Evolutionary conservation across 2,888 invertebrate species (phyloP).

Genomic region (Diploptera punctata): DNA sequence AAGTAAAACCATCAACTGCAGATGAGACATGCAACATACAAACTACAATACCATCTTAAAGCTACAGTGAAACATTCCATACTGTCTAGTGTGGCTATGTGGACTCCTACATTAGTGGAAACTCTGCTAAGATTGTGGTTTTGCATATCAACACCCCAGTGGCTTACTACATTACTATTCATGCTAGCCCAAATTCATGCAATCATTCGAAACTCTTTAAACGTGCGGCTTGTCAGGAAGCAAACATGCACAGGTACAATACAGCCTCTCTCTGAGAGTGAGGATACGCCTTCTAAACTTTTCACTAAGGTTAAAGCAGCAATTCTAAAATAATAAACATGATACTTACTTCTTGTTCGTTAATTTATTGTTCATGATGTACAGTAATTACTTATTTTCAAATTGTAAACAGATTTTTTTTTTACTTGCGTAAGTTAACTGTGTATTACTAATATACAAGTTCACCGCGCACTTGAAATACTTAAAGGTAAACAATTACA

Average conservation of each 20-base stretch:
- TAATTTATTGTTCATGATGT: slow-evolving; percentile 27
- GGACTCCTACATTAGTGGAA: slow-evolving; percentile 50
- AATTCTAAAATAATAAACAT: background rate
- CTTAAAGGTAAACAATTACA: too few relatives aligned
- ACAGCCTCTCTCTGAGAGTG: background rate
- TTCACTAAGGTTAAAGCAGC: slow-evolving; percentile 17
- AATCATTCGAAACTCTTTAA: slow-evolving; percentile 47
- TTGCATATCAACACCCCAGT: slow-evolving; percentile 45
- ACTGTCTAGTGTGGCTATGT: slow-evolving; percentile 46
- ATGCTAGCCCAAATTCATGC: slow-evolving; percentile 45
- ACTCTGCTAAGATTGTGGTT: slow-evolving; percentile 48
- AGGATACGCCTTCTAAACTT: background rate
- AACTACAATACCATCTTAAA: background rate
- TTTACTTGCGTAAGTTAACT: too few relatives aligned
- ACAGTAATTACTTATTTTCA: too few relatives aligned
- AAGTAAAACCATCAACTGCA: background rate
- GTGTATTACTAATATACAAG: too few relatives aligned
- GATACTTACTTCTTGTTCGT: slow-evolving; percentile 24
- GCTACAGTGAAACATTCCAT: slow-evolving; percentile 45
- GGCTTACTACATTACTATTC: slow-evolving; percentile 47
- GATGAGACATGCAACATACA: slow-evolving; percentile 25
- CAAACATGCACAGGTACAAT: slow-evolving; percentile 7
- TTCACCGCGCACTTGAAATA: too few relatives aligned
- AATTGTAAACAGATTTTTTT: too few relatives aligned
- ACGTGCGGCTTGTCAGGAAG: slow-evolving; percentile 42